Base-by-base conservation (phyloP, 1,140 invertebrate genomes). In the Yoshiicerus persimilis region DNA sequence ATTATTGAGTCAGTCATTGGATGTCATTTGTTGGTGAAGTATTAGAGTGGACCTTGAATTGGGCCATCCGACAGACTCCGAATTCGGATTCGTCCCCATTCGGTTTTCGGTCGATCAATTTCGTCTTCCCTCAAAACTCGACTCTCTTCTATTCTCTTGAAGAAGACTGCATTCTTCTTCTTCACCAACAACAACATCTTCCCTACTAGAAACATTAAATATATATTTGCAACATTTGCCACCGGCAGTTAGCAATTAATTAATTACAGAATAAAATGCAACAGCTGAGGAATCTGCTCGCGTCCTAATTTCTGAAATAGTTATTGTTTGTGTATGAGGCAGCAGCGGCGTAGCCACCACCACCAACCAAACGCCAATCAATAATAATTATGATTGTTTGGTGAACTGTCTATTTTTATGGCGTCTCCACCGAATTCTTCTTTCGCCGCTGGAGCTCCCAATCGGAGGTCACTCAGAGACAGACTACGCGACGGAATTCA, bases 401-500 rank as follows among this genome's bases (percentile, higher is more conserved):
- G 32, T 80, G 75, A 80, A 34, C 20, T 80, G 32, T 34, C 32
- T 34, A 36, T 80, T 80, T 80, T 80, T 36, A 80, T 80, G 75
- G 83, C 83, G 83, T 84, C 83, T 27, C 47, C 83, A 84, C 38
- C 83, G 20, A 84, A 84, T 84, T 56, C 83, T 41, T 56, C 87
- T 32, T 88, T 88, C 64, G 56, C 84, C 20, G 32, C 89, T 80
- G 87, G 87, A 47, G 87, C 84, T 36, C 89, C 86, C n/a, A 90
- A 90, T 87, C 87, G 89, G n/a, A 64, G 89, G 84, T 88, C 87
- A n/a, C 80, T 90, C 13, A 20, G 89, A 25, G 89, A 90, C 39
- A 87, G 89, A 77, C 87, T 90, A n/a, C 87, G 89, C 30, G 89
- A 90, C 62, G 89, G 89, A 10, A 88, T 90, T 23, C 86, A 88